Evolutionary conservation across 2,113 vertebrate genomes (phyloP).

Genomic region (Eptesicus fuscus): DNA sequence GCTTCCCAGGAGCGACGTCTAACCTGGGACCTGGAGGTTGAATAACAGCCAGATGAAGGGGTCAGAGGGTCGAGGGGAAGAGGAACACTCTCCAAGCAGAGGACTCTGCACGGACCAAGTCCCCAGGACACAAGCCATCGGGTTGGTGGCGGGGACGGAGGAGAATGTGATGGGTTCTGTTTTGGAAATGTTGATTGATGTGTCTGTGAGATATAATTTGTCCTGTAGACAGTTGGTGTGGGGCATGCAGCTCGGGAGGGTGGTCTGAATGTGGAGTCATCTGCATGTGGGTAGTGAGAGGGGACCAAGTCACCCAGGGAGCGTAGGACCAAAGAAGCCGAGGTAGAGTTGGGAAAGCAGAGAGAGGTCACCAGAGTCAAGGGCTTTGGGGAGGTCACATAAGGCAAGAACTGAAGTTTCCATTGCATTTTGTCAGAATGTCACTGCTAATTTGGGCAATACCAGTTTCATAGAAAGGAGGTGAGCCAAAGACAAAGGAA

Average conservation of each 20-base stretch:
- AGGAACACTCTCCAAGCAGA: background rate
- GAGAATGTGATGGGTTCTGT: background rate
- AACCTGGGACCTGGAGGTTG: background rate
- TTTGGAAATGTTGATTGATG: background rate
- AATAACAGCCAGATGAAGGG: background rate
- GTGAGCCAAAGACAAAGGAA: background rate
- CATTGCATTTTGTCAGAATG: background rate
- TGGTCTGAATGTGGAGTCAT: background rate
- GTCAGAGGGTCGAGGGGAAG: background rate
- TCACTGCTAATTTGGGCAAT: background rate
- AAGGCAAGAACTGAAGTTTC: background rate
- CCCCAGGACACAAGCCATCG: background rate
- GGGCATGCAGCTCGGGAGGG: background rate
- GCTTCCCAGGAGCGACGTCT: background rate
- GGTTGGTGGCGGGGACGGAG: background rate
- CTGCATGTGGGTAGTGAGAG: background rate
- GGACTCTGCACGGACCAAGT: background rate
- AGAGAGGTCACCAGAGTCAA: background rate
- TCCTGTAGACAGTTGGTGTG: background rate
- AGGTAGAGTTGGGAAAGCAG: background rate
- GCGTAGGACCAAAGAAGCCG: background rate
- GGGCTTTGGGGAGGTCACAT: background rate
- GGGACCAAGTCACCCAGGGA: background rate
- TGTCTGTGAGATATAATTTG: background rate
- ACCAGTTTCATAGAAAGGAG: background rate